Conservation (phyloP, 2,888 invertebrate genomes). For the Odontomyia ornata region DNA sequence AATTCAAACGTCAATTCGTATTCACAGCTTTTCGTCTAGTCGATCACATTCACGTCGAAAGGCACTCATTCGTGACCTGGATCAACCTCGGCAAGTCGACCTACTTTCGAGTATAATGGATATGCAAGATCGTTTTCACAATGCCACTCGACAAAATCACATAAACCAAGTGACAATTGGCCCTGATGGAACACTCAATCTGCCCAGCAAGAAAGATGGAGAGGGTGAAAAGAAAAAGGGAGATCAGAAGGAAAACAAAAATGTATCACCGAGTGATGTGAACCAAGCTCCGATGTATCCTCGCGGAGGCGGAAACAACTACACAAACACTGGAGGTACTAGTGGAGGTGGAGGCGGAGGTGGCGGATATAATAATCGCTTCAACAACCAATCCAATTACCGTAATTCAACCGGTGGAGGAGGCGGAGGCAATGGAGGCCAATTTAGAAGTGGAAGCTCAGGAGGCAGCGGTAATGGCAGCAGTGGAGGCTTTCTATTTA, state of each 20-base stretch:
- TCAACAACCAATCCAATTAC: constrained; percentile 54
- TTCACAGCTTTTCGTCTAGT: constrained; percentile 45
- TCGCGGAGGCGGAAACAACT: constrained; percentile 64
- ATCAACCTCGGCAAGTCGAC: constrained; percentile 62
- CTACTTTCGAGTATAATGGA: constrained; percentile 75
- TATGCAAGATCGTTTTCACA: constrained; percentile 76
- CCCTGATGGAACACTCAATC: constrained; percentile 70
- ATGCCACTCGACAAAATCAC: constrained; percentile 68
- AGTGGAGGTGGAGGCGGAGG: constrained; percentile 53
- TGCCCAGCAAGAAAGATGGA: constrained; percentile 54
- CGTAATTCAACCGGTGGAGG: constrained; percentile 53
- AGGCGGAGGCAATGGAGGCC: background rate
- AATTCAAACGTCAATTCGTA: constrained; percentile 60
- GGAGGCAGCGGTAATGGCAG: constrained; percentile 27
- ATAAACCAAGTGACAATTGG: constrained; percentile 66
- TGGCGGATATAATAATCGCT: constrained; percentile 57
- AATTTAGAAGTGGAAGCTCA: constrained; percentile 16
- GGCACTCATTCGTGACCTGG: constrained; percentile 51
- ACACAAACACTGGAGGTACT: constrained; percentile 58
- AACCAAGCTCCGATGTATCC: constrained; percentile 72
- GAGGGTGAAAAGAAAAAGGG: constrained; percentile 34
- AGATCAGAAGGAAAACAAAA: constrained; percentile 30
- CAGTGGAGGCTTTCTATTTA: constrained; percentile 40
- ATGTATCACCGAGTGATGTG: constrained; percentile 52
- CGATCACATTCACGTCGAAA: constrained; percentile 42